Evolutionary conservation across 1,140 invertebrate species (phyloP), one percentile per base, ranked within the genome.

Genomic region (Saxidomus purpurata): DNA sequence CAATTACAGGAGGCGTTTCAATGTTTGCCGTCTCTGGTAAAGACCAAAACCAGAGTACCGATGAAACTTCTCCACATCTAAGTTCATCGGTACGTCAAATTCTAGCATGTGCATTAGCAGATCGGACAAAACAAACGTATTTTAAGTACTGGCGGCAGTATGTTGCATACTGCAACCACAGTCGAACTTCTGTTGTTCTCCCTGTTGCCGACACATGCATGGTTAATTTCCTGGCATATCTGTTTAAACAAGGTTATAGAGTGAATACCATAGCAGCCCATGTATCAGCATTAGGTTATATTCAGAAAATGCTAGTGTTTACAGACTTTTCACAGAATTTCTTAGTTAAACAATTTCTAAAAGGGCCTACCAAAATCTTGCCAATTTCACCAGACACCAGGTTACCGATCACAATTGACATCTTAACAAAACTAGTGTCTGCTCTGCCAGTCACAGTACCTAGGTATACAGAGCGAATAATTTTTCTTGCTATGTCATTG

Each of bases 1-100:
- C n/a, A 87, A 74, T 74, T 90, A 28, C 71, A 85, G 61, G 34
- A 49, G 34, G 67, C 71, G 11, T 67, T 40, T n/a, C 34, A 52
- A 43, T 40, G 40, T 28, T 55, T 40, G 6, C 87, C 87, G 17
- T 77, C 31, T 28, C 34, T 84, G 34, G 80, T 76, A 19, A 22
- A 19, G n/a, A 43, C 19, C 13, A 67, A 77, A 25, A 61, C 40
- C 31, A 9, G 19, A 1, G 31, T 87, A 28, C 43, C 38, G 11
- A 36, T n/a, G 9, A 19, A 31, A 9, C 31, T 49, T 1, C n/a
- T 82, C 13, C 28, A 25, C 25, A 77, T 67, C 52, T 87, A 28
- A 61, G 19, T 6, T 15, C 31, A 36, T n/a, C 28, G 9, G 40
- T 25, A 34, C 13, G 36, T n/a, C 22, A n/a, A 19, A n/a, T 84